Percentiles rank a stretch among this genome's conserved stretches.
Evolutionary conservation across 1,140 invertebrate genomes (phyloP).

Genomic region (Tyrophagus putrescentiae): DNA sequence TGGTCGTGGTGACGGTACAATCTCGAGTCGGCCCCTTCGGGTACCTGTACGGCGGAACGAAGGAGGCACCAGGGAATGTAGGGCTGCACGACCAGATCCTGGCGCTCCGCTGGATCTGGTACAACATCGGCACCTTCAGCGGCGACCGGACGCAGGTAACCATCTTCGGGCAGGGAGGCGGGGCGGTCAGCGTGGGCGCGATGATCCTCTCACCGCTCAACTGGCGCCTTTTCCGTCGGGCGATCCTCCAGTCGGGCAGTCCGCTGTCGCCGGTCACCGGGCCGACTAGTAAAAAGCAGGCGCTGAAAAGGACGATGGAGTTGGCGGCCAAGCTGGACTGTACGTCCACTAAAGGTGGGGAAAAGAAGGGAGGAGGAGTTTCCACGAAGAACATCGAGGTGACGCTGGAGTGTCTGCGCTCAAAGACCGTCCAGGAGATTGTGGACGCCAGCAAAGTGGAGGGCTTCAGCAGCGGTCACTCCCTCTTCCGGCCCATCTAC

Average conservation of each 20-base stretch:
- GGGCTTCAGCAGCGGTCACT: too few relatives aligned
- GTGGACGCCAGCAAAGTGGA: too few relatives aligned
- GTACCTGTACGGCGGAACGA: constrained; percentile 76
- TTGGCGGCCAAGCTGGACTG: background rate
- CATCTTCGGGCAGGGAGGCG: constrained; percentile 87
- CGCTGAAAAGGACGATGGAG: background rate
- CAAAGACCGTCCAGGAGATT: background rate
- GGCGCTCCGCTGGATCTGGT: constrained; percentile 76
- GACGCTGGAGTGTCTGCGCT: constrained; percentile 7
- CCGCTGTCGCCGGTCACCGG: constrained; percentile 40
- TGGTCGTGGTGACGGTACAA: constrained; percentile 25
- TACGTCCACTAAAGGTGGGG: background rate
- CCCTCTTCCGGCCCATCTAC: constrained; percentile 9
- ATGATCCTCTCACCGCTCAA: constrained; percentile 73
- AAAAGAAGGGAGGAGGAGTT: background rate
- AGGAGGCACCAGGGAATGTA: constrained; percentile 90
- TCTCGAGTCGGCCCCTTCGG: constrained; percentile 64
- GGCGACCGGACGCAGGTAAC: constrained; percentile 88
- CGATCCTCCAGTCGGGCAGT: constrained; percentile 44
- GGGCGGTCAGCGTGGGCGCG: constrained; percentile 77
- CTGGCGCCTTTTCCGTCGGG: constrained; percentile 60
- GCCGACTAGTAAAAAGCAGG: background rate
- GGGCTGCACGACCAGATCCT: constrained; percentile 78
- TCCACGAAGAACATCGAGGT: background rate
- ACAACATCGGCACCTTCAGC: constrained; percentile 82